These are phyloP conservation scores for Heptranchias perlo DNA, from an alignment of 2,113 vertebrate species.

Conservation along the genomic window DNA sequence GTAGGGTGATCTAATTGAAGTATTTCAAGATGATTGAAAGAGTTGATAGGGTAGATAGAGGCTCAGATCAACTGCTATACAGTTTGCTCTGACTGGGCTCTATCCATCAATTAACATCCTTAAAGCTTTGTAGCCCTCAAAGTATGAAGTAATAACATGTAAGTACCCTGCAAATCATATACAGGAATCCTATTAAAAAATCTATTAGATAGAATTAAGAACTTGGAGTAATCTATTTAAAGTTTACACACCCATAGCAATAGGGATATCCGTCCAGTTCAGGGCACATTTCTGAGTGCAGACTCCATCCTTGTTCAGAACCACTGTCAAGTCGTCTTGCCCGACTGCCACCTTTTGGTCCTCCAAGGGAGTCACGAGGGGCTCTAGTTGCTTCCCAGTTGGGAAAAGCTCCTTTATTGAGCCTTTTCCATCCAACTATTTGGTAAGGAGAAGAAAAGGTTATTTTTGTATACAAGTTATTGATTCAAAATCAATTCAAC, in stretches of 20 bases:
- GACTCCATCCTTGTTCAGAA: conserved; percentile 86
- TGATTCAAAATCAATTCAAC: conserved; percentile 2
- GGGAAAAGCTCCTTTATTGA: conserved; percentile 95
- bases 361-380: conserved; percentile 84
- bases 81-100: neutral
- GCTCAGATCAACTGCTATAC: neutral
- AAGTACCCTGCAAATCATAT: neutral
- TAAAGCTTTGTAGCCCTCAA: too few relatives aligned
- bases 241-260: conserved; percentile 82
- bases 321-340: conserved; percentile 93
- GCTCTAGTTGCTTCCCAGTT: conserved; percentile 93
- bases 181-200: neutral
- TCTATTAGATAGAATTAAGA: neutral
- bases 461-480: neutral
- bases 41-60: too few relatives aligned
- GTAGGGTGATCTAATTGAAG: too few relatives aligned
- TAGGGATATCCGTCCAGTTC: conserved; percentile 97
- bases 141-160: neutral
- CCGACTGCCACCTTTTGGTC: conserved; percentile 95
- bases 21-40: too few relatives aligned
- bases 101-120: neutral
- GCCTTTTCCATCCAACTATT: conserved; percentile 89
- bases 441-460: conserved; percentile 29
- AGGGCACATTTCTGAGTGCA: conserved; percentile 95
- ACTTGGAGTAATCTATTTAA: neutral